These are phyloP conservation scores for Drosophila anomalata DNA, from an alignment of 2,888 invertebrate species.

Conservation along the genomic window DNA sequence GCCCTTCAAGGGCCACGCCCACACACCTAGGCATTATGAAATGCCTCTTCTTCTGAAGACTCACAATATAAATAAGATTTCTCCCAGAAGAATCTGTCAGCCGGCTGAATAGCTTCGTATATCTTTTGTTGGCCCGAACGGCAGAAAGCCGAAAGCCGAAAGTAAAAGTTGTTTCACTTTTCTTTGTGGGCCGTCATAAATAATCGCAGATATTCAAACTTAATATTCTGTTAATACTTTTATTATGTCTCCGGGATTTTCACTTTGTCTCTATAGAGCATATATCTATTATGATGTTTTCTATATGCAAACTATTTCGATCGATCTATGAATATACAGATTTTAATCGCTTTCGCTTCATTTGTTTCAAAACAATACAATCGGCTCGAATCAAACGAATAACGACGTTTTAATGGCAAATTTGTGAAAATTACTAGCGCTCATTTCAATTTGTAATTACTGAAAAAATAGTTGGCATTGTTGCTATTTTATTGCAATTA, in stretches of 20 bases:
- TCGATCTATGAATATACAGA: conserved; percentile 22
- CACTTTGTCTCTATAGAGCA: conserved; percentile 48
- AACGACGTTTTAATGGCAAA: conserved; percentile 31
- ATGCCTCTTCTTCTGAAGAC: conserved; percentile 43
- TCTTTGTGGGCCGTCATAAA: conserved; percentile 36
- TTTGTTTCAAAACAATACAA: conserved; percentile 16
- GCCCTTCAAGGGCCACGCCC: conserved; percentile 24
- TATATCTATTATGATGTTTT: conserved; percentile 20
- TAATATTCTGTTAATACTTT: conserved; percentile 64
- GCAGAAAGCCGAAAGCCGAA: conserved; percentile 31
- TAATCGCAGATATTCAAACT: conserved; percentile 33
- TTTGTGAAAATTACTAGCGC: conserved; percentile 51
- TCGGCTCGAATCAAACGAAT: conserved; percentile 35
- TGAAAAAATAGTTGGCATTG: conserved; percentile 43
- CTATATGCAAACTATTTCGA: conserved; percentile 37
- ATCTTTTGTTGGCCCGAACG: conserved; percentile 37
- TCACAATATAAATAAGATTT: conserved; percentile 40
- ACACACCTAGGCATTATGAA: conserved; percentile 66
- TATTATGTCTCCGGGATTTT: conserved; percentile 50
- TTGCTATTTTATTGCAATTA: conserved; percentile 39
- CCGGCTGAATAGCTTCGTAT: conserved; percentile 17
- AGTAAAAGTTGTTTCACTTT: conserved; percentile 77
- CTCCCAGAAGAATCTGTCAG: conserved; percentile 59
- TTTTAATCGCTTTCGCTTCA: conserved; percentile 41
- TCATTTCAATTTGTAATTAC: conserved; percentile 46